phyloP scores from a whole-genome alignment of 2,888 invertebrate genomes.

The Gastrophysa polygoni region DNA sequence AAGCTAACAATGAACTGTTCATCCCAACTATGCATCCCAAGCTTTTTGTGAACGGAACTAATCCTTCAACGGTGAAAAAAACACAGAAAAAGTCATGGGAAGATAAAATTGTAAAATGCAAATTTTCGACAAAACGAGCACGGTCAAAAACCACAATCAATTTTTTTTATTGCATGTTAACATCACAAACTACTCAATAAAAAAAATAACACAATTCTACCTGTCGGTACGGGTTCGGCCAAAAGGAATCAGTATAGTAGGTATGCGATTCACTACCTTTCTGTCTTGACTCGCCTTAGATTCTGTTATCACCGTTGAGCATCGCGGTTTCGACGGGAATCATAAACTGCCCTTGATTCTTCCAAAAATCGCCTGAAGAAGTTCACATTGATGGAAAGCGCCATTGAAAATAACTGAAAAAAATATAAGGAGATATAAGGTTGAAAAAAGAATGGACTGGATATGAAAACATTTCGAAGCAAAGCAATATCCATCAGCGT shows the following conservation, averaged over 20 bases:
- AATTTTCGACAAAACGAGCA: slow-evolving; percentile 51
- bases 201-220: slow-evolving; percentile 49
- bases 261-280: slow-evolving; percentile 50
- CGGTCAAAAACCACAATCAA: slow-evolving; percentile 47
- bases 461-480: too few relatives aligned
- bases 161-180: slow-evolving; percentile 56
- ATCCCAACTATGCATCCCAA: neutral
- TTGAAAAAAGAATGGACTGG: too few relatives aligned
- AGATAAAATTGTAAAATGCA: slow-evolving; percentile 52
- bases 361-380: neutral
- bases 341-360: slow-evolving; percentile 28
- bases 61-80: slow-evolving; percentile 18
- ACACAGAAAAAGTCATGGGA: slow-evolving; percentile 5
- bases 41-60: slow-evolving; percentile 16
- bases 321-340: slow-evolving; percentile 50
- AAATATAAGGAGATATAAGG: too few relatives aligned
- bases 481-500: too few relatives aligned
- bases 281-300: slow-evolving; percentile 51
- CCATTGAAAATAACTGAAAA: too few relatives aligned
- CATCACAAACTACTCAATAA: slow-evolving; percentile 55
- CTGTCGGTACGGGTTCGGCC: slow-evolving; percentile 51
- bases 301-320: slow-evolving; percentile 55
- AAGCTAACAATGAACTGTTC: too few relatives aligned
- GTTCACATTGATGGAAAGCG: too few relatives aligned
- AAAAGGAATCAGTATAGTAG: slow-evolving; percentile 44